Conservation (phyloP, 1,140 invertebrate species). For the Zaprionus ghesquierei region DNA sequence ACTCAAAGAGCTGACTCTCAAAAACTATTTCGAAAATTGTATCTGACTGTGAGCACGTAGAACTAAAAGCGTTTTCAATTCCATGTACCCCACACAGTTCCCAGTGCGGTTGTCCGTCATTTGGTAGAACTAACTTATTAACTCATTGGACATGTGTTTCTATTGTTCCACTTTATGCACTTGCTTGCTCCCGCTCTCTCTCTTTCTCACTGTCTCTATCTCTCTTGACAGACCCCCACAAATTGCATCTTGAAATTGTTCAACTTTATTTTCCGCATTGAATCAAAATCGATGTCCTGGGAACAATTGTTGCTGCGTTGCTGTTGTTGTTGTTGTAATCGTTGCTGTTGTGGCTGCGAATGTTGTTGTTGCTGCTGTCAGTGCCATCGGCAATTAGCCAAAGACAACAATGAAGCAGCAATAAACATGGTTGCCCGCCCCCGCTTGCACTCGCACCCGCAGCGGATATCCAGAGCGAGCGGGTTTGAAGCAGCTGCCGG, state of each 20-base stretch:
- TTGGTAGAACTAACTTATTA: constrained; percentile 14
- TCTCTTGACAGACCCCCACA: constrained; percentile 15
- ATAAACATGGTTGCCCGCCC: constrained; percentile 36
- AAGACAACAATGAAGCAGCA: constrained; percentile 43
- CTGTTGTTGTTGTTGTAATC: not conserved
- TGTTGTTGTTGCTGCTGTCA: constrained; percentile 22
- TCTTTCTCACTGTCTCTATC: not conserved
- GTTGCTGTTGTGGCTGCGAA: not conserved
- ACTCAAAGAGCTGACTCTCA: no score
- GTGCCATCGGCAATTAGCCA: constrained; percentile 46
- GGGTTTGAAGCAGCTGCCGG: not conserved
- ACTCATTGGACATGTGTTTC: constrained; percentile 7
- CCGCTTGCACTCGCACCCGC: no score
- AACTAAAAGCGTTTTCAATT: not conserved
- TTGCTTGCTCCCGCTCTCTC: no score
- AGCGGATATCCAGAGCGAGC: constrained; percentile 14
- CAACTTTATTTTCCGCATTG: constrained; percentile 39
- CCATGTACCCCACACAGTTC: not conserved
- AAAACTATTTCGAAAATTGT: no score
- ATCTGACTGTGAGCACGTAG: no score
- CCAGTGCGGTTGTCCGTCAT: not conserved
- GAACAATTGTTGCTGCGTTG: constrained; percentile 24
- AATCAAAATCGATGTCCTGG: constrained; percentile 49
- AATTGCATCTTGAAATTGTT: constrained; percentile 41
- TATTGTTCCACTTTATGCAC: not conserved